These are phyloP conservation scores for Sitodiplosis mosellana DNA, from an alignment of 1,140 invertebrate species.

Conservation along the genomic window DNA sequence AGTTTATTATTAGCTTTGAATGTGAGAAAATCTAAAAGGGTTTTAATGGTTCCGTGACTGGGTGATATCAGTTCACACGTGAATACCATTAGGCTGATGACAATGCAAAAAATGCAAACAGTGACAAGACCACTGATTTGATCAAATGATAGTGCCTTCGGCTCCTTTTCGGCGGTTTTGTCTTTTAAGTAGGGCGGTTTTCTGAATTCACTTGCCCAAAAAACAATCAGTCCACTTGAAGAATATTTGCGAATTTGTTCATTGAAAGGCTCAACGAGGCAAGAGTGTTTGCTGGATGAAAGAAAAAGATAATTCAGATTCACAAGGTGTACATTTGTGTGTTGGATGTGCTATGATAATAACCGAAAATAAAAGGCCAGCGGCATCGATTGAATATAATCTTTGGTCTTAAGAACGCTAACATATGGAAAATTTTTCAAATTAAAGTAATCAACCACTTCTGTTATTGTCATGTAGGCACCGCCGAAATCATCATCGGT, in stretches of 20 bases:
- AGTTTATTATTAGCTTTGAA: background rate
- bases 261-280: background rate
- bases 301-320: no score
- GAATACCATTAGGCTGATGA: background rate
- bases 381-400: background rate
- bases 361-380: background rate
- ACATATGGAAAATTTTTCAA: background rate
- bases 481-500: background rate
- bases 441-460: background rate
- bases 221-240: background rate
- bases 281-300: constrained; percentile 1
- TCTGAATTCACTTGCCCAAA: background rate
- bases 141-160: background rate
- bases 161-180: background rate
- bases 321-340: no score
- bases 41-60: background rate
- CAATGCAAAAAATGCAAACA: background rate
- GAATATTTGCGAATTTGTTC: background rate
- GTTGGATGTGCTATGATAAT: no score
- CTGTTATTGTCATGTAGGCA: background rate
- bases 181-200: background rate
- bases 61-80: background rate
- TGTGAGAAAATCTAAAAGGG: background rate
- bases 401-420: background rate
- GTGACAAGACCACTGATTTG: background rate